Conservation (phyloP, 2,888 invertebrate genomes). For the Agrypnus murinus region DNA sequence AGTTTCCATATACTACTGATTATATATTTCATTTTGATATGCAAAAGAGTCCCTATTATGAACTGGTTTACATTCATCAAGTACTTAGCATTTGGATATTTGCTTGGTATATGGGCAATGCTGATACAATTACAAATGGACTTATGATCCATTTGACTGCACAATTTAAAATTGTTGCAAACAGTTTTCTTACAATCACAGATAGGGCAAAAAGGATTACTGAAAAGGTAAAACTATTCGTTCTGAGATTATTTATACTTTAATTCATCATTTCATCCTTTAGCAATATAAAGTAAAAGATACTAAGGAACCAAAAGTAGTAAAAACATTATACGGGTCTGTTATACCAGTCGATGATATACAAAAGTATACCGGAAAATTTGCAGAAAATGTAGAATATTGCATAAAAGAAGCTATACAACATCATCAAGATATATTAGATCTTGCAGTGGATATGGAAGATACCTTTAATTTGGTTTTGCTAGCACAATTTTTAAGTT, state of each 20-base stretch:
- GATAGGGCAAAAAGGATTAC: background rate
- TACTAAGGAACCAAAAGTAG: too few relatives aligned
- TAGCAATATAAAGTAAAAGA: too few relatives aligned
- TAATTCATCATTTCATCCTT: too few relatives aligned
- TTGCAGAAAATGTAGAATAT: too few relatives aligned
- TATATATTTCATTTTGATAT: background rate
- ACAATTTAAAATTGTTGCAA: background rate
- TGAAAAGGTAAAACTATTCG: background rate
- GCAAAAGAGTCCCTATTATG: background rate
- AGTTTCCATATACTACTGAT: background rate
- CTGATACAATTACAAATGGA: background rate
- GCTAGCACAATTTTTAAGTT: background rate
- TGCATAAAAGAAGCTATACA: background rate
- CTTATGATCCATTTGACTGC: background rate
- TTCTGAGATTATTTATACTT: too few relatives aligned
- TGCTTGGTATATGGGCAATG: background rate
- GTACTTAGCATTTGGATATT: background rate
- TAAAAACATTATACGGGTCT: too few relatives aligned
- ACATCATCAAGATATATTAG: background rate
- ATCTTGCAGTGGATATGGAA: background rate
- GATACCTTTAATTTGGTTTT: background rate
- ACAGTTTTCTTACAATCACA: background rate
- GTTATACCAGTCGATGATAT: too few relatives aligned
- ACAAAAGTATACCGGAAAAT: too few relatives aligned
- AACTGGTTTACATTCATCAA: background rate